Base-by-base conservation (phyloP, 1,140 invertebrate genomes). In the Drosophila kikkawai region DNA sequence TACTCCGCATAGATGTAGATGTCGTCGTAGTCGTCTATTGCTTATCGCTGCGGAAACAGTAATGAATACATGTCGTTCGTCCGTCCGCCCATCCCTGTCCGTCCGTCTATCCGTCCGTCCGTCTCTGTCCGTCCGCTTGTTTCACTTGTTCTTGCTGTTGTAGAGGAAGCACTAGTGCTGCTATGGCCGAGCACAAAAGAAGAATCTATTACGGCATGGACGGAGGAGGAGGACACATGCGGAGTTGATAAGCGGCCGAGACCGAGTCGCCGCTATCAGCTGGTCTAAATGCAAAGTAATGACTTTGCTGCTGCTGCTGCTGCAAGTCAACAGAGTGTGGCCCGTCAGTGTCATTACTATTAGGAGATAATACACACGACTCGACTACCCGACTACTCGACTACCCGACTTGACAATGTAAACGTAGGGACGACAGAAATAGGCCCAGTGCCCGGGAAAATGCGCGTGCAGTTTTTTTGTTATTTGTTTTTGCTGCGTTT, bases 1-100 rank as follows among this genome's bases (percentile, higher is more conserved):
- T 66, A 74, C 47, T 58, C 64, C 32, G 53, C 64, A 17, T 19
- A 73, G 45, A 75, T 80, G 69, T 69, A 61, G 64, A 81, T 69
- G 69, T 69, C 44, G 69, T 79, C 79, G 42, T 44, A 4, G 42
- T 44, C 66, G 70, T 68, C 82, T 79, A 73, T 53, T 79, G 82
- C 83, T 87, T 87, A 87, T 87, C 84, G 84, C 83, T 84, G 85
- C 84, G 84, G 84, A 87, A 87, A 87, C 85, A 78, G 84, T 87
- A 87, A 87, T 87, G 84, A 87, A 84, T 87, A 87, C 77, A 87
- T 87, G 84, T 87, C 83, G 82, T 69, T 67, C 82, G 75, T 73
- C 59, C 39, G 69, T 57, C 51, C 69, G 55, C 42, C 22, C 42
- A 42, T 60, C 57, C 50, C 39, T 42, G 50, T 47, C 42, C 37